A percentile compares a stretch with the other conserved stretches of the same genome.
phyloP scores from a whole-genome alignment of 2,113 vertebrate species.

The Cololabis saira region DNA sequence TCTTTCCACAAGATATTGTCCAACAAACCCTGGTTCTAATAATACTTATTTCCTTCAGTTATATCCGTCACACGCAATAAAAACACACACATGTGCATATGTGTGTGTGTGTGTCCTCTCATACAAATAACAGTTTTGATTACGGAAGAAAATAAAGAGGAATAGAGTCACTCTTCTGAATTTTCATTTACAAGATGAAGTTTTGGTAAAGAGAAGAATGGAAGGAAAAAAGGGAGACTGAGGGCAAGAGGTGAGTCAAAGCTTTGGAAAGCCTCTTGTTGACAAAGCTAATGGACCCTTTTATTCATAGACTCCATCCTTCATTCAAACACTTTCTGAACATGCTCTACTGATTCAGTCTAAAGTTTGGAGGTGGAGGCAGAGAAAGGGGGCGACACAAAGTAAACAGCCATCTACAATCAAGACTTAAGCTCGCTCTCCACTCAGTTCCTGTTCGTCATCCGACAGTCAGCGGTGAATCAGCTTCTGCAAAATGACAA shows the following conservation, averaged over 20 bases:
- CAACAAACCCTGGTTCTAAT: too few species aligned
- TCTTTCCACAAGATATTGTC: too few species aligned
- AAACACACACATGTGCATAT: too few species aligned
- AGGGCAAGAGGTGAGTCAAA: constrained; percentile 19
- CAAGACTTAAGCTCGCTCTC: background rate
- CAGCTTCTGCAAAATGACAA: background rate
- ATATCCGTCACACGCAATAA: too few species aligned
- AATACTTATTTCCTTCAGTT: too few species aligned
- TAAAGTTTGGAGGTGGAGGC: constrained; percentile 25
- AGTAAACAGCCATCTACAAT: constrained; percentile 27
- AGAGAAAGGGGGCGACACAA: constrained; percentile 13
- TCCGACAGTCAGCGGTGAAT: background rate
- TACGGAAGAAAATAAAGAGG: too few species aligned
- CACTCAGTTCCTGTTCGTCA: background rate
- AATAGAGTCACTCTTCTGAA: too few species aligned
- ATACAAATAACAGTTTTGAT: too few species aligned
- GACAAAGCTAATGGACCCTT: constrained; percentile 53
- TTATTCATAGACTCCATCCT: constrained; percentile 32
- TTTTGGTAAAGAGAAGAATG: background rate
- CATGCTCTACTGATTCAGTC: constrained; percentile 49
- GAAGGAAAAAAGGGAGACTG: background rate
- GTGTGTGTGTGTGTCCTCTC: too few species aligned
- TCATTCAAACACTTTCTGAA: constrained; percentile 51
- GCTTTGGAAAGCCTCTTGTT: constrained; percentile 53
- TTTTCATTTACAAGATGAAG: too few species aligned